Evolutionary conservation across 2,113 vertebrate genomes (phyloP), one percentile per base, ranked within the genome.

Genomic region (Budorcas taxicolor): DNA sequence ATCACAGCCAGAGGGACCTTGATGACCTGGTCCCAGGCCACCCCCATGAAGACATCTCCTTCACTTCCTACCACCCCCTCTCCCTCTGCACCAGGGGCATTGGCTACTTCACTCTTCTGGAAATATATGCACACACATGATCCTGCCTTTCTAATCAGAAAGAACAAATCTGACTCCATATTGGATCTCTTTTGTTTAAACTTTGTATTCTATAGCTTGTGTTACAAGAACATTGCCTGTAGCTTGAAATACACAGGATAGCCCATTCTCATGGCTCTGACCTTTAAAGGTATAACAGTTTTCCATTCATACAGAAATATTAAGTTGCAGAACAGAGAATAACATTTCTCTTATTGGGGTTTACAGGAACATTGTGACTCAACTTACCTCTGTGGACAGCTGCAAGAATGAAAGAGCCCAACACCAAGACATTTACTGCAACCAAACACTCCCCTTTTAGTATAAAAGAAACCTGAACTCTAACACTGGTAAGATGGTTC

Each of bases 21-120:
- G 1, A 16, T 47, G 45, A 47, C 25, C 6, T 83, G 3, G 0
- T 3, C 31, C 15, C 29, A 2, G 3, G 3, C 17, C 12, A 1
- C 19, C 27, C n/a, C 21, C 4, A 6, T 33, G 3, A 36, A 11
- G 9, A 12, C 40, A 10, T 78, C 27, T 55, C 13, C 50, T 36
- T 71, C 10, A 13, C 14, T 91, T 57, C 27, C 0, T 3, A 23
- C 15, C 36, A 3, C 3, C 15, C 2, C 33, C 6, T 1, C 2
- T 40, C 58, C 29, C 9, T 45, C 64, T 87, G 3, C 15, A 36
- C 6, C 52, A 36, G 52, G 2, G 52, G 7, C 2, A 55, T 4
- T 19, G 6, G 11, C 19, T 0, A 1, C 15, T 25, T 91, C 3
- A 7, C 5, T n/a, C 5, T 89, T n/a, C 7, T 40, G 55, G 25